Conservation (phyloP, 2,888 invertebrate genomes). For the Oxytorus armatus region DNA sequence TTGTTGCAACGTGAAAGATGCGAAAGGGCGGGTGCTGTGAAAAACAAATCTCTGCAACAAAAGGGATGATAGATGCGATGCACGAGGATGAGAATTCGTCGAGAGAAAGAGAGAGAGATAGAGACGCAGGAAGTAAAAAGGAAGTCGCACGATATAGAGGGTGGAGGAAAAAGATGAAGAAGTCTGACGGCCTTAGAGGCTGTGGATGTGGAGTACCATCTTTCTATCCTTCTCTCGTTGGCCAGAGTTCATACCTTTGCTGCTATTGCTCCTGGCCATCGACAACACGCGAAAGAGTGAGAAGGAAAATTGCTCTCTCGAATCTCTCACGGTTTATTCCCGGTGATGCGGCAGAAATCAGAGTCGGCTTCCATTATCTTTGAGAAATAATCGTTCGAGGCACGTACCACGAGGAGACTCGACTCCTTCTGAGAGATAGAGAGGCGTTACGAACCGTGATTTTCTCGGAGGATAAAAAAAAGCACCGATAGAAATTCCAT, state of each 20-base stretch:
- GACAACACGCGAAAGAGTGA: conserved; percentile 14
- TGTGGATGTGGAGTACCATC: conserved; percentile 34
- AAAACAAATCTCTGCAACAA: neutral
- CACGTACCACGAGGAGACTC: conserved; percentile 42
- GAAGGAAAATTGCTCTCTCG: neutral
- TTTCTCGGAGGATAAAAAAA: conserved; percentile 43
- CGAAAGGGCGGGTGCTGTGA: neutral
- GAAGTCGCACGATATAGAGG: conserved; percentile 7
- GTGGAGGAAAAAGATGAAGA: conserved; percentile 44
- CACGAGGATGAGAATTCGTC: conserved; percentile 43
- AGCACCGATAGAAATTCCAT: neutral
- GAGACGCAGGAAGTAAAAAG: conserved; percentile 35
- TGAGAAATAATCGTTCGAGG: conserved; percentile 73
- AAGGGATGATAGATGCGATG: too few species aligned
- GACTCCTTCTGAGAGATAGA: conserved; percentile 29
- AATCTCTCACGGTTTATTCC: conserved; percentile 71
- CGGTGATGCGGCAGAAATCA: conserved; percentile 78
- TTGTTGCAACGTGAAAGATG: neutral
- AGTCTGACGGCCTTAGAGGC: conserved; percentile 50
- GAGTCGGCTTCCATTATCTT: conserved; percentile 78
- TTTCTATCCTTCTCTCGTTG: neutral
- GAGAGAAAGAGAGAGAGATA: conserved; percentile 46
- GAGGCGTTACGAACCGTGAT: conserved; percentile 60
- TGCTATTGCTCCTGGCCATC: conserved; percentile 12
- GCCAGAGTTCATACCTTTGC: conserved; percentile 1